Conservation (phyloP, 2,113 vertebrate genomes). For the Sphaerodactylus townsendi region DNA sequence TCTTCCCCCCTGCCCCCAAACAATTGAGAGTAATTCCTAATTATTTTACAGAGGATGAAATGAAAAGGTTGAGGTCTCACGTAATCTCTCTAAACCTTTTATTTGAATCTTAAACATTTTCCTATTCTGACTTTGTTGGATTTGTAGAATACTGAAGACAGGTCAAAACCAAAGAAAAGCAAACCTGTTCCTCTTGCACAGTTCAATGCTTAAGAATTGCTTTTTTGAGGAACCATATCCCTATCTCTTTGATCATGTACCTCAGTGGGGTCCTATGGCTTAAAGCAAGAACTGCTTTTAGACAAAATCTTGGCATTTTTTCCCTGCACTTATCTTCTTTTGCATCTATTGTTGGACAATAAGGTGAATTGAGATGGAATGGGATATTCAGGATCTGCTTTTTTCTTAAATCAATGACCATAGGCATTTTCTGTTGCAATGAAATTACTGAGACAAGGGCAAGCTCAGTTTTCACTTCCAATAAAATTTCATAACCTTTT, state of each 20-base stretch:
- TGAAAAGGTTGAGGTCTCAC: background rate
- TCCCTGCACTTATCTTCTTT: background rate
- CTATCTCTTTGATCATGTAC: background rate
- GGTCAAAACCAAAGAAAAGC: background rate
- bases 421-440: background rate
- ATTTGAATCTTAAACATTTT: background rate
- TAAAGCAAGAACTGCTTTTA: background rate
- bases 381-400: background rate
- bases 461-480: slow-evolving; percentile 6
- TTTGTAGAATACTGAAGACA: background rate
- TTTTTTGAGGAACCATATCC: background rate
- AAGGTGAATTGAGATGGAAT: background rate
- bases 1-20: no score
- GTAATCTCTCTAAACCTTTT: background rate
- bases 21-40: background rate
- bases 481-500: background rate
- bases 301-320: background rate
- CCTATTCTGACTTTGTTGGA: background rate
- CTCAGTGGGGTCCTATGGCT: background rate
- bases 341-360: background rate
- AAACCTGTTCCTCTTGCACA: background rate
- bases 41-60: background rate
- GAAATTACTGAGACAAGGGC: slow-evolving; percentile 10
- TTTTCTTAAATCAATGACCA: background rate
- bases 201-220: background rate